phyloP scores from a whole-genome alignment of 2,797 vertebrate genomes.

The Cryptoprocta ferox region DNA sequence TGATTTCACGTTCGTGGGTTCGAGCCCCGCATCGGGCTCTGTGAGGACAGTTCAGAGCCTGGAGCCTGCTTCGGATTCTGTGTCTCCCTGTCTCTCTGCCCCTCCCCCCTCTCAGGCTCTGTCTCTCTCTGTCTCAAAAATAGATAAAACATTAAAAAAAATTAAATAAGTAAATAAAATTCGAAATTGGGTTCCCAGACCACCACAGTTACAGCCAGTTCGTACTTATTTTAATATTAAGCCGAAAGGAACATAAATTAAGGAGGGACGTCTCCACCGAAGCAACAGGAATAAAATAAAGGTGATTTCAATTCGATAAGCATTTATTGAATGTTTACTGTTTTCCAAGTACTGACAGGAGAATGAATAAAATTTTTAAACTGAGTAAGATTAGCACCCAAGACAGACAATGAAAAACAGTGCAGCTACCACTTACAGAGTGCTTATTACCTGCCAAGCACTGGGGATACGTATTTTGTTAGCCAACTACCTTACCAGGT shows the following conservation, averaged over 20 bases:
- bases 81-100: no score
- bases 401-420: background rate
- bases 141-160: no score
- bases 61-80: no score
- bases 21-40: no score
- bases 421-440: background rate
- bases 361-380: slow-evolving; percentile 21
- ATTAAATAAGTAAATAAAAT: background rate
- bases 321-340: slow-evolving; percentile 15
- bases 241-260: background rate
- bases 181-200: background rate
- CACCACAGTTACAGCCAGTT: background rate
- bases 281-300: slow-evolving; percentile 54
- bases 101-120: no score
- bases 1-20: background rate
- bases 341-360: slow-evolving; percentile 19
- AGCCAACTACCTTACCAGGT: background rate
- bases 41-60: no score
- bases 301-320: background rate
- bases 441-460: slow-evolving; percentile 23
- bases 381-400: background rate
- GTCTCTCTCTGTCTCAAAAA: no score
- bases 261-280: background rate
- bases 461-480: background rate
- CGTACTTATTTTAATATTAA: slow-evolving; percentile 49